phyloP scores from a whole-genome alignment of 2,888 invertebrate genomes.

The Subacronicta megacephala region DNA sequence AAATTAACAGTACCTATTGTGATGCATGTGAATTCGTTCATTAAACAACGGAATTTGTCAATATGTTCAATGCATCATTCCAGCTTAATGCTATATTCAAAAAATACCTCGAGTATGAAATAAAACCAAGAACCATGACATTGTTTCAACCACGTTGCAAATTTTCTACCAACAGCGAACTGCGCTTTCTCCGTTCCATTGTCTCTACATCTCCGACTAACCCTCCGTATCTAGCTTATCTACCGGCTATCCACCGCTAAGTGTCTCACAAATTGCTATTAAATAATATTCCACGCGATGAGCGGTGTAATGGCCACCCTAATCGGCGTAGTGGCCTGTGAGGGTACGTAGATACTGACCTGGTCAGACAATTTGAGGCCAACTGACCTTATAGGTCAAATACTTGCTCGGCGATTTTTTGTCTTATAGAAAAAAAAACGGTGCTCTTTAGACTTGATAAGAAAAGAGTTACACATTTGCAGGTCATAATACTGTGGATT shows the following conservation, averaged over 20 bases:
- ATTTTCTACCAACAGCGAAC: not conserved
- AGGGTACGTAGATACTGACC: conserved; percentile 30
- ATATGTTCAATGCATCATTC: no score
- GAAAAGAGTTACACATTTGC: no score
- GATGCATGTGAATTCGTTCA: no score
- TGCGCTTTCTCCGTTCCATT: conserved; percentile 10
- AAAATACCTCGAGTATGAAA: no score
- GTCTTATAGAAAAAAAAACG: conserved; percentile 1
- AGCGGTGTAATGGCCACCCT: conserved; percentile 37
- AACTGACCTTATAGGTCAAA: conserved; percentile 12
- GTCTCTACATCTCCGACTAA: conserved; percentile 6
- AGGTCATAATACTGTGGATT: no score
- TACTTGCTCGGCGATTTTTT: conserved; percentile 2
- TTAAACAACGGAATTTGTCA: no score
- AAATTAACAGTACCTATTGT: no score
- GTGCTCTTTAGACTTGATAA: no score
- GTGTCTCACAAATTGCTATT: conserved; percentile 67
- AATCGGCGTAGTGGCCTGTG: conserved; percentile 39
- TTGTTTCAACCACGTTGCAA: no score
- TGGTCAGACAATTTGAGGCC: conserved; percentile 19
- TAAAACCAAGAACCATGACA: no score
- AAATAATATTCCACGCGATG: conserved; percentile 66
- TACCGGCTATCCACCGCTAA: conserved; percentile 61
- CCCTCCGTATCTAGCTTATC: conserved; percentile 49
- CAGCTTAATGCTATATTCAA: no score